Evolutionary conservation across 2,113 vertebrate species (phyloP).

Genomic region (Rhea pennata): DNA sequence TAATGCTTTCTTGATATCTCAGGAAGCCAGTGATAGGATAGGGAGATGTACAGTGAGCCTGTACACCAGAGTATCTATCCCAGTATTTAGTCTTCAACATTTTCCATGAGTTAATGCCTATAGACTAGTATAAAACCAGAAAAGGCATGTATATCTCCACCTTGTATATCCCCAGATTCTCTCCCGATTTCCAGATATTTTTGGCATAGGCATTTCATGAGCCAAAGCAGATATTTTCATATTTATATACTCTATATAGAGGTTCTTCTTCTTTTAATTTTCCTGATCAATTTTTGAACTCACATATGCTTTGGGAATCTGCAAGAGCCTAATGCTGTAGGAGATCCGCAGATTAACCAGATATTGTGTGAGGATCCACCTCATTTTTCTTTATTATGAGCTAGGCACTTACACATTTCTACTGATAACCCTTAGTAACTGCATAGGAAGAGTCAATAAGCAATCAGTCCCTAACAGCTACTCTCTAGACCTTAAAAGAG

Average conservation of each 20-base stretch:
- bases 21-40: not conserved
- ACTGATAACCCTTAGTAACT: not conserved
- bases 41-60: not conserved
- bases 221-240: not conserved
- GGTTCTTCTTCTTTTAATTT: not conserved
- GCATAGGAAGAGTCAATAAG: not conserved
- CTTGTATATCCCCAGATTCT: not conserved
- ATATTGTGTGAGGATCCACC: not conserved
- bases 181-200: not conserved
- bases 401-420: not conserved
- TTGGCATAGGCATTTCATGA: not conserved
- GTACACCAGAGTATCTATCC: not conserved
- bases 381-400: not conserved
- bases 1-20: not conserved
- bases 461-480: not conserved
- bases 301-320: not conserved
- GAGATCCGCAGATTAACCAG: not conserved
- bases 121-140: not conserved
- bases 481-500: not conserved
- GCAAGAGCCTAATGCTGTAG: not conserved
- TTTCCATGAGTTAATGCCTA: not conserved
- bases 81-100: not conserved
- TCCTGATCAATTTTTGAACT: not conserved
- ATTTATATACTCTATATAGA: not conserved
- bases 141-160: accelerated